Percentiles rank a stretch among this genome's conserved stretches.
phyloP scores from a whole-genome alignment of 1,140 invertebrate genomes.

The Dinoponera quadriceps region DNA sequence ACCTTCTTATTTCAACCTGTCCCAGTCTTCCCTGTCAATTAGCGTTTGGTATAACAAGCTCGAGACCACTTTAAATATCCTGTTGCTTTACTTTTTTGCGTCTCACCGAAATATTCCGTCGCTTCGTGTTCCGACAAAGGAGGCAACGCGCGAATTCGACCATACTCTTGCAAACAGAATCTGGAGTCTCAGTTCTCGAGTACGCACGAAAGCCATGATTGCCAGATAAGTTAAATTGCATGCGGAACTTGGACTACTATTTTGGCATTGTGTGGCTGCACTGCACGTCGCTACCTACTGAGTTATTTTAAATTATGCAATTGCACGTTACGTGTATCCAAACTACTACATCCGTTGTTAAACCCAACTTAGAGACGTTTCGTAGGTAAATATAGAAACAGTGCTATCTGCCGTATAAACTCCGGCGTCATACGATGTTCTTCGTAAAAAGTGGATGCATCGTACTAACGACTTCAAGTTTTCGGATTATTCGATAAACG shows the following conservation, averaged over 20 bases:
- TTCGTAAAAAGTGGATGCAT: background rate
- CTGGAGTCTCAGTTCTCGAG: background rate
- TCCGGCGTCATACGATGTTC: conserved; percentile 4
- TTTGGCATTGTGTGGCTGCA: background rate
- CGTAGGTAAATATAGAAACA: background rate
- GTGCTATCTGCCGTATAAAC: conserved; percentile 18
- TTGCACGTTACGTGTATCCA: background rate
- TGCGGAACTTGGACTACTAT: conserved; percentile 15
- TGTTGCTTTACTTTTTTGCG: background rate
- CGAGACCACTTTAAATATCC: background rate
- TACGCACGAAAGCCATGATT: background rate
- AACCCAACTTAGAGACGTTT: conserved; percentile 3
- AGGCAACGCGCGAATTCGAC: background rate
- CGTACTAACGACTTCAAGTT: conserved; percentile 27
- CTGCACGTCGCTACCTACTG: background rate
- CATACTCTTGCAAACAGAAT: background rate
- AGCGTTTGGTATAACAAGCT: background rate
- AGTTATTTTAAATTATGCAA: conserved; percentile 38
- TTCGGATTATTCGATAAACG: conserved; percentile 11
- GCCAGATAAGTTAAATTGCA: conserved; percentile 34
- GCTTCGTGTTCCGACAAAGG: background rate
- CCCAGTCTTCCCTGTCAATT: too few relatives aligned
- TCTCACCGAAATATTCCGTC: background rate
- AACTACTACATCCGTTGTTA: conserved; percentile 36
- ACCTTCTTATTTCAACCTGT: too few relatives aligned